These are phyloP conservation scores for Manacus vitellinus DNA, from an alignment of 2,113 vertebrate genomes.

Conservation along the genomic window DNA sequence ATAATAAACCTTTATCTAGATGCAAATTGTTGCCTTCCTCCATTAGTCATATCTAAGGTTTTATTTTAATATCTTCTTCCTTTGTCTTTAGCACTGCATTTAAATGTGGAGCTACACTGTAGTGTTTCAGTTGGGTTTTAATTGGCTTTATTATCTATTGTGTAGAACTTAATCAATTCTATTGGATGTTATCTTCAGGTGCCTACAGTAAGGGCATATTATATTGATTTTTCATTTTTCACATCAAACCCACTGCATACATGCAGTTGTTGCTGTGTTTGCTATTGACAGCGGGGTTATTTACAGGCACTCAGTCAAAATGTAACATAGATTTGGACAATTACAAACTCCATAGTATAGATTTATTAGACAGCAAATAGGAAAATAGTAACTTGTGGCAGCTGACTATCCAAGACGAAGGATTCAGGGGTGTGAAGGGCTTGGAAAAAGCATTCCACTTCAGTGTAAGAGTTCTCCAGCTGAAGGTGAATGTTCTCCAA, in stretches of 20 bases:
- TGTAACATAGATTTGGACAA: background rate
- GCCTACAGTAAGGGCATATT: constrained; percentile 19
- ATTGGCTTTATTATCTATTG: constrained; percentile 42
- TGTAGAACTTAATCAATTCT: constrained; percentile 15
- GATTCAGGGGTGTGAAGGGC: background rate
- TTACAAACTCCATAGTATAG: background rate
- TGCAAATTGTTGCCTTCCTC: background rate
- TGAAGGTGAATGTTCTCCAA: background rate
- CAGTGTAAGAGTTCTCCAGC: background rate
- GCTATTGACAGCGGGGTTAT: constrained; percentile 2
- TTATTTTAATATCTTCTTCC: background rate
- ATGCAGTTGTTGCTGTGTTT: background rate
- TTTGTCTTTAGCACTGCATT: background rate
- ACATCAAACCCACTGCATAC: background rate
- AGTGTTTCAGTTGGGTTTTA: background rate
- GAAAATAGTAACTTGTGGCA: background rate
- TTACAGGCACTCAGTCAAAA: background rate
- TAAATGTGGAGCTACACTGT: background rate
- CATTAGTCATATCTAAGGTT: background rate
- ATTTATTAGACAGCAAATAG: background rate
- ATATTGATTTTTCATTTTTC: constrained; percentile 64
- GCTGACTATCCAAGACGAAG: background rate
- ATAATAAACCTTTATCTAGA: background rate
- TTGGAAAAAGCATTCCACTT: background rate
- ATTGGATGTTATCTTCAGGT: constrained; percentile 26